phyloP scores from a whole-genome alignment of 2,888 invertebrate genomes.

The Podabrus alpinus region DNA sequence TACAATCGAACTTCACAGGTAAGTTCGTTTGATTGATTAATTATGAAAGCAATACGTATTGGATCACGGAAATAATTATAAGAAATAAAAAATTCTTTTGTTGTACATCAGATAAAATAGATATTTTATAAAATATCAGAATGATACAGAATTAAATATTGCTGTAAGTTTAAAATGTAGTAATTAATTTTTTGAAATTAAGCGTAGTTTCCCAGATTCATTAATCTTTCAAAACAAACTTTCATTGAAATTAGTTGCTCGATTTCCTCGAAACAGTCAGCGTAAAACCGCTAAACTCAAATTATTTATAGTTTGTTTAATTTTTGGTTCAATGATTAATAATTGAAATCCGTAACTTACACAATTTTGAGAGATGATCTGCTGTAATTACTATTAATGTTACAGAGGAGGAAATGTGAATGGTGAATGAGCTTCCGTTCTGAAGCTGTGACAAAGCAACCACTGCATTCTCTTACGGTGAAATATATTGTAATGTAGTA shows the following conservation, averaged over 20 bases:
- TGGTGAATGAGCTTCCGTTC: constrained; percentile 30
- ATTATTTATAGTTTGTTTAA: neutral
- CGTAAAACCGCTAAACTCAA: constrained; percentile 6
- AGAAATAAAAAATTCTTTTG: too few relatives aligned
- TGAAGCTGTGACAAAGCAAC: constrained; percentile 27
- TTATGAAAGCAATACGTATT: too few relatives aligned
- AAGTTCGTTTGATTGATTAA: too few relatives aligned
- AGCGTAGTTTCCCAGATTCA: neutral
- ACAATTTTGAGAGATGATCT: constrained; percentile 8
- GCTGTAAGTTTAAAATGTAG: neutral
- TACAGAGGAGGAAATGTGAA: constrained; percentile 30
- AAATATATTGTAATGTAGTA: neutral
- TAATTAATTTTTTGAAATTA: neutral
- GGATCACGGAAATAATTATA: too few relatives aligned
- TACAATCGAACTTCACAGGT: too few relatives aligned
- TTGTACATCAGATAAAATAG: too few relatives aligned
- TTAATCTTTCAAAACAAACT: constrained; percentile 7
- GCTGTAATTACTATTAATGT: constrained; percentile 20
- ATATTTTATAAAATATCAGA: too few relatives aligned
- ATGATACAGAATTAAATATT: neutral
- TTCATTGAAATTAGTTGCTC: constrained; percentile 14
- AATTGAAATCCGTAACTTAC: constrained; percentile 1
- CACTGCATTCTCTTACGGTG: constrained; percentile 7
- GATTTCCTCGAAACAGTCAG: constrained; percentile 12
- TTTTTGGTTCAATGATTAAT: constrained; percentile 7